Conservation (phyloP, 2,888 invertebrate genomes). For the Phanerotoma sp. region DNA sequence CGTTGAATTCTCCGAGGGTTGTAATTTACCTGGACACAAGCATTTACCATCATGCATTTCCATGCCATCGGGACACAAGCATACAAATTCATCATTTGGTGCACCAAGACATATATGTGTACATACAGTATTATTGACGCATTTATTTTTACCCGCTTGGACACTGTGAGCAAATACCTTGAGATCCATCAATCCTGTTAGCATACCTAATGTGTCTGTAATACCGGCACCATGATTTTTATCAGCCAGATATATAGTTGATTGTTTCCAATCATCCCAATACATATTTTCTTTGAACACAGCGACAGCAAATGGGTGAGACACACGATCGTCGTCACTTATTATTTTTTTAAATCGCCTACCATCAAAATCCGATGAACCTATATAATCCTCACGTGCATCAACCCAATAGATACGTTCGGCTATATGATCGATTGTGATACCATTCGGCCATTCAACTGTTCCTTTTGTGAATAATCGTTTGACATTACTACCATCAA, state of each 20-base stretch:
- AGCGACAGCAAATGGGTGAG: conserved; percentile 85
- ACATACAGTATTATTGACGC: conserved; percentile 66
- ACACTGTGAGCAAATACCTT: conserved; percentile 77
- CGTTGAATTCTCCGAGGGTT: conserved; percentile 67
- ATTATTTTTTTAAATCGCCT: conserved; percentile 67
- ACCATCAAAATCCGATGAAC: conserved; percentile 74
- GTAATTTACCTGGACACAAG: conserved; percentile 72
- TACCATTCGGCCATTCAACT: conserved; percentile 86
- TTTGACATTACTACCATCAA: conserved; percentile 73
- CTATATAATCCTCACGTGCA: conserved; percentile 79
- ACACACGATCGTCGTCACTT: conserved; percentile 66
- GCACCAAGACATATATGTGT: conserved; percentile 77
- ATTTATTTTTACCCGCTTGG: conserved; percentile 74
- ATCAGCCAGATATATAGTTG: conserved; percentile 76
- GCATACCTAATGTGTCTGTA: conserved; percentile 63
- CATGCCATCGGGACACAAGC: conserved; percentile 82
- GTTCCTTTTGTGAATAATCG: conserved; percentile 64
- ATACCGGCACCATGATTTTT: conserved; percentile 73
- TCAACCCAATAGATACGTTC: conserved; percentile 88
- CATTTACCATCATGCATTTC: conserved; percentile 64
- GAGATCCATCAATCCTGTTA: conserved; percentile 78
- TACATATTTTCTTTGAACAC: conserved; percentile 83
- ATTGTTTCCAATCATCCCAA: conserved; percentile 88
- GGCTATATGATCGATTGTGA: conserved; percentile 79
- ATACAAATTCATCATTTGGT: conserved; percentile 68